These are phyloP conservation scores for Geopemphigus sp. DNA, from an alignment of 1,140 invertebrate genomes.

Conservation along the genomic window DNA sequence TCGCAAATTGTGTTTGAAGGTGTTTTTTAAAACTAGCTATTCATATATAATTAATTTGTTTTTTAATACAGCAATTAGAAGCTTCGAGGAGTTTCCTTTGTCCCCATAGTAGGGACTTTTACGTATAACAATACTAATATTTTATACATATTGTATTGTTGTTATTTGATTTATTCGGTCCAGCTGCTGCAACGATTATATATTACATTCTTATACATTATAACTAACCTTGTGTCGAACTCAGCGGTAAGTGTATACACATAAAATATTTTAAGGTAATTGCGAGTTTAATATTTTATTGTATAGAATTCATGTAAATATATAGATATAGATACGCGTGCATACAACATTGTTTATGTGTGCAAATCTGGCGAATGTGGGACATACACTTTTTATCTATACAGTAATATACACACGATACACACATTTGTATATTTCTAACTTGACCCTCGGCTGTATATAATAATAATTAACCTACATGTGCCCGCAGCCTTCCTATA, in stretches of 20 bases:
- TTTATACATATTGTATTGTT: no score
- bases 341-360: neutral
- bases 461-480: constrained; percentile 19
- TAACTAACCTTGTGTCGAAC: neutral
- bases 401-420: no score
- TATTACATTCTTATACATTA: neutral
- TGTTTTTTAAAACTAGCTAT: no score
- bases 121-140: no score
- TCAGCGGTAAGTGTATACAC: neutral
- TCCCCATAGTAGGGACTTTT: no score
- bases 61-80: no score
- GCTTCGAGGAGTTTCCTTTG: no score
- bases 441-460: constrained; percentile 9
- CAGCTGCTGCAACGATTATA: neutral
- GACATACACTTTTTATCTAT: neutral
- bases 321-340: no score
- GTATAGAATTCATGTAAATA: neutral
- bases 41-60: no score
- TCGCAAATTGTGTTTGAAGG: no score
- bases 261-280: neutral
- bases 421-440: neutral
- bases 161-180: no score
- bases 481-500: constrained; percentile 29
- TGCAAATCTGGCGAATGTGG: constrained; percentile 30
- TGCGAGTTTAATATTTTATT: neutral